phyloP scores from a whole-genome alignment of 64 coral and sea anemone genomes.

The Platygyra sinensis region DNA sequence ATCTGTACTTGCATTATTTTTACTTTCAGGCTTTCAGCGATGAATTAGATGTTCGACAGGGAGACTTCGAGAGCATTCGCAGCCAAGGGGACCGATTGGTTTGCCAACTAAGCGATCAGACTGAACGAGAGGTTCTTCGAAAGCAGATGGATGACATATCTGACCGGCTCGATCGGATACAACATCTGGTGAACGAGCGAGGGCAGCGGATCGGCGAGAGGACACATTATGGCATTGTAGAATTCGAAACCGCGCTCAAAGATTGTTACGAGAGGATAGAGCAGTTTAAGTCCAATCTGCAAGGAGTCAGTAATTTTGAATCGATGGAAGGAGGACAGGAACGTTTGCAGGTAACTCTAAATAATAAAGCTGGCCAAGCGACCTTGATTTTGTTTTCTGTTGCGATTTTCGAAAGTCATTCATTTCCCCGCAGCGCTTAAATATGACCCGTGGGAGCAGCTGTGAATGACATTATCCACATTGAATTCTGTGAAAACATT shows the following conservation, averaged over 20 bases:
- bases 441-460: not conserved
- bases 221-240: conserved; percentile 49
- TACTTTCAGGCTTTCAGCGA: conserved; percentile 86
- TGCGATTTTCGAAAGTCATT: not conserved
- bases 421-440: not conserved
- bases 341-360: not conserved
- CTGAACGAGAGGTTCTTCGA: conserved; percentile 49
- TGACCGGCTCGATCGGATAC: conserved; percentile 71
- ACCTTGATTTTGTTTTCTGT: not conserved
- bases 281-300: conserved; percentile 41
- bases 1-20: conserved; percentile 54
- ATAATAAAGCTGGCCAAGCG: not conserved
- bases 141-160: conserved; percentile 68
- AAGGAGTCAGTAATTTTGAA: conserved; percentile 36
- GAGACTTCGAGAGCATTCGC: conserved; percentile 74
- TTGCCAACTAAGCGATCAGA: conserved; percentile 45
- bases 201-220: conserved; percentile 54
- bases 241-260: conserved; percentile 72
- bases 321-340: conserved; percentile 22
- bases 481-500: not conserved
- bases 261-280: conserved; percentile 68
- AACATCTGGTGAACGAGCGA: conserved; percentile 62
- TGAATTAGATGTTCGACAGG: conserved; percentile 68
- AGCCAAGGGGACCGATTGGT: conserved; percentile 78
- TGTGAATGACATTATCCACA: not conserved